Conservation (phyloP, 2,888 invertebrate genomes). For the Caenorhabditis imperialis region DNA sequence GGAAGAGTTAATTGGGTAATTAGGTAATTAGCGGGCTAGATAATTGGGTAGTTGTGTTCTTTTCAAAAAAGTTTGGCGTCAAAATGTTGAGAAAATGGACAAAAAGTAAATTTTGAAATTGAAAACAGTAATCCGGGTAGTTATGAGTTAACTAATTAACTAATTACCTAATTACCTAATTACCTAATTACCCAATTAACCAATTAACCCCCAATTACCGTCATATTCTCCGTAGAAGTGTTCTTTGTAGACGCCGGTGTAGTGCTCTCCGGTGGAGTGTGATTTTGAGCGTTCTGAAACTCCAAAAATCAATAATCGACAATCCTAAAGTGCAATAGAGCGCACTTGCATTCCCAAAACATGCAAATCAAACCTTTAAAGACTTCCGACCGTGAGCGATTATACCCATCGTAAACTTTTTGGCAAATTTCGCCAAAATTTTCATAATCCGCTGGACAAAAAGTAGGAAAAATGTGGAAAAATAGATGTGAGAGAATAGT, state of each 20-base stretch:
- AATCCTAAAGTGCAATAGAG: not conserved
- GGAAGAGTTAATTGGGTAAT: too few relatives aligned
- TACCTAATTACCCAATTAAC: too few relatives aligned
- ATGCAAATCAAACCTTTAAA: too few relatives aligned
- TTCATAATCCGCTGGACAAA: constrained; percentile 39
- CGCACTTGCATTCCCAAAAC: too few relatives aligned
- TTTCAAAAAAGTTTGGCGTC: too few relatives aligned
- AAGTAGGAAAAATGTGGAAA: constrained; percentile 1
- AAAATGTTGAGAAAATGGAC: too few relatives aligned
- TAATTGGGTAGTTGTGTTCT: too few relatives aligned
- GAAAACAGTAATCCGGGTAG: too few relatives aligned
- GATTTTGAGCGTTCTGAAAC: constrained; percentile 28
- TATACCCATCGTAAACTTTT: constrained; percentile 20
- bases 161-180: too few relatives aligned
- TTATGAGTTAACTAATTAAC: too few relatives aligned
- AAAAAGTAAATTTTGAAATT: too few relatives aligned
- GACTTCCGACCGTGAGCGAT: constrained; percentile 4
- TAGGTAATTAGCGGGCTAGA: too few relatives aligned
- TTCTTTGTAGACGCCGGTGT: constrained; percentile 26
- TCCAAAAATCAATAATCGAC: not conserved
- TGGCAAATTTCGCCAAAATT: constrained; percentile 43
- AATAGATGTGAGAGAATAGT: constrained; percentile 4
- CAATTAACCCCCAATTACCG: constrained; percentile 7
- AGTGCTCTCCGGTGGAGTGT: constrained; percentile 17
- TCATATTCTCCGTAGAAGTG: constrained; percentile 34